phyloP scores from a whole-genome alignment of 2,113 vertebrate genomes.

The Callipepla californica region DNA sequence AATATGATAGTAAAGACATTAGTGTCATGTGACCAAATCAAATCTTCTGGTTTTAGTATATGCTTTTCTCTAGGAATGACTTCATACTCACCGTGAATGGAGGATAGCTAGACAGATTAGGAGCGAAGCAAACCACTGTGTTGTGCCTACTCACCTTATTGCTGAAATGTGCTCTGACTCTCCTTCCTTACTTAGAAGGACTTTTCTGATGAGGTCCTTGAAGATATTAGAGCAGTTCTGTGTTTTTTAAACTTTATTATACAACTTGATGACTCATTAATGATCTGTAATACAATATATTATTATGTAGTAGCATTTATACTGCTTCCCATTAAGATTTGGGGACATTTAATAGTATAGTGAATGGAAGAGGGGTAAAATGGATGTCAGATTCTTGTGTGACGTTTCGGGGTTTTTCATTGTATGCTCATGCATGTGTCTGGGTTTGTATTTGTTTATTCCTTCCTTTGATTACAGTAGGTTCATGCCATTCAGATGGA shows the following conservation, averaged over 20 bases:
- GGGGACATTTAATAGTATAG: neutral
- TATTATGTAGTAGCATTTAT: neutral
- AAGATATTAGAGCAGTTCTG: neutral
- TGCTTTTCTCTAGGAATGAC: neutral
- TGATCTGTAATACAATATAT: neutral
- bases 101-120: neutral
- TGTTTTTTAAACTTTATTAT: neutral
- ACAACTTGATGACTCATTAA: neutral
- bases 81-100: neutral
- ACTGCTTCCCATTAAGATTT: neutral
- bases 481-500: neutral
- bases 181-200: neutral
- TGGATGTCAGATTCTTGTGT: neutral
- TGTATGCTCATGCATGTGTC: accelerated
- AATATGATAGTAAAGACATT: neutral
- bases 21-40: neutral
- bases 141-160: neutral
- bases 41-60: neutral
- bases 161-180: neutral
- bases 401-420: neutral
- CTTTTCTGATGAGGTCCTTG: neutral
- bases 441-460: neutral
- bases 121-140: neutral
- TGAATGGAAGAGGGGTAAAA: neutral
- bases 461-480: neutral